Base-by-base conservation (phyloP, 1,140 invertebrate genomes). In the Trichomalopsis sarcophagae region DNA sequence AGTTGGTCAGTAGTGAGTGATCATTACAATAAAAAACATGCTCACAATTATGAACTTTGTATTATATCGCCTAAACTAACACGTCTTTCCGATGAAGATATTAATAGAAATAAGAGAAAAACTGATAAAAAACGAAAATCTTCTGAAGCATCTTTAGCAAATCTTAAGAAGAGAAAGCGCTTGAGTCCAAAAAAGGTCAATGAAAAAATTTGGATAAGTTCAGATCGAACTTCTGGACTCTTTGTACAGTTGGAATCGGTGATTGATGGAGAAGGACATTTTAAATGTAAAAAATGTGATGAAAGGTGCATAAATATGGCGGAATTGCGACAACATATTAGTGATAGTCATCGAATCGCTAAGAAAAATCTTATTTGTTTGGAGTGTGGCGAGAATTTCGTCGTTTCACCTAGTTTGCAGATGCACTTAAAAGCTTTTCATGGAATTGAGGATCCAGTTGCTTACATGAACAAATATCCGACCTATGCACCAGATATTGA, bases 331-430 rank as follows among this genome's bases (percentile, higher is more conserved):
- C 87, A 89, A 21, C 95, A 96, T 87, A 93, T 96, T 21, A 91
- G 92, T 0, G 89, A 85, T 3, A 94, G 94, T 89, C 94, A 94
- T 87, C 62, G 84, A 69, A 89, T 89, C 71, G 94, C 93, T 33
- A 94, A 93, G 81, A 93, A 94, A 71, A 95, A 95, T 88, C 93
- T 93, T 27, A 88, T 96, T 81, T 96, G 95, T 88, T 91, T 95
- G 89, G 95, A 96, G 89, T 96, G 95, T 88, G 95, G 95, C 1
- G 93, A 95, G 84, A 95, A 95, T 90, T 96, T 96, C 89, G 94
- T 95, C 21, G 95, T 95, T 1, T 94, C 94, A 84, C 94, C 94
- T 7, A 95, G 95, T 71, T 93, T 96, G 81, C 93, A 94, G 10
- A 96, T 94, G 90, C 95, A 96, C 91, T 91, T 96, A 11, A 91